Evolutionary conservation across 2,797 vertebrate species (phyloP).

Genomic region (Hoplostethus mediterraneus): DNA sequence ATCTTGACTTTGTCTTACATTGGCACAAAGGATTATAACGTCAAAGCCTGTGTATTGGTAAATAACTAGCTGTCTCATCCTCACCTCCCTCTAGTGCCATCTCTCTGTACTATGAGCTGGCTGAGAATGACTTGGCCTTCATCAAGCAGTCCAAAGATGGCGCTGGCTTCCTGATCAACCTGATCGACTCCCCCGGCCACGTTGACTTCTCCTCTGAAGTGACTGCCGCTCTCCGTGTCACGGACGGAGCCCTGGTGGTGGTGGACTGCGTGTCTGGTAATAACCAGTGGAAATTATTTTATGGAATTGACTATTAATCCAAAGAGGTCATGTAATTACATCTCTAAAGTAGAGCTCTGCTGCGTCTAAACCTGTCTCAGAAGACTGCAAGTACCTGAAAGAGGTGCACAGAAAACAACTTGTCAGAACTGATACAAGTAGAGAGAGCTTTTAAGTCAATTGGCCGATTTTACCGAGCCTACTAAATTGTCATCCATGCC

Average conservation of each 20-base stretch:
- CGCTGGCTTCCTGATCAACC: slow-evolving; percentile 94
- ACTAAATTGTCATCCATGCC: no score
- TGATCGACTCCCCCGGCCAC: slow-evolving; percentile 96
- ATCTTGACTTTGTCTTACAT: background rate
- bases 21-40: no score
- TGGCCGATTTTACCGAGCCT: no score
- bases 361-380: no score
- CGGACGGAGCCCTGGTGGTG: slow-evolving; percentile 95
- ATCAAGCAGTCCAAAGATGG: slow-evolving; percentile 97
- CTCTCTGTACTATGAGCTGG: slow-evolving; percentile 92
- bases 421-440: no score
- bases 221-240: slow-evolving; percentile 96
- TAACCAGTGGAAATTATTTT: slow-evolving; percentile 10
- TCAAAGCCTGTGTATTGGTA: no score
- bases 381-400: no score
- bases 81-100: slow-evolving; percentile 85
- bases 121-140: slow-evolving; percentile 91
- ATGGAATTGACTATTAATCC: no score
- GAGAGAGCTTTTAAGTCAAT: no score
- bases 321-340: background rate
- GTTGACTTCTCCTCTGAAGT: slow-evolving; percentile 98
- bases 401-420: no score
- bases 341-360: no score
- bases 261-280: slow-evolving; percentile 97
- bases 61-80: background rate